Conservation (phyloP, 2,888 invertebrate species). For the Schizotus pectinicornis region DNA sequence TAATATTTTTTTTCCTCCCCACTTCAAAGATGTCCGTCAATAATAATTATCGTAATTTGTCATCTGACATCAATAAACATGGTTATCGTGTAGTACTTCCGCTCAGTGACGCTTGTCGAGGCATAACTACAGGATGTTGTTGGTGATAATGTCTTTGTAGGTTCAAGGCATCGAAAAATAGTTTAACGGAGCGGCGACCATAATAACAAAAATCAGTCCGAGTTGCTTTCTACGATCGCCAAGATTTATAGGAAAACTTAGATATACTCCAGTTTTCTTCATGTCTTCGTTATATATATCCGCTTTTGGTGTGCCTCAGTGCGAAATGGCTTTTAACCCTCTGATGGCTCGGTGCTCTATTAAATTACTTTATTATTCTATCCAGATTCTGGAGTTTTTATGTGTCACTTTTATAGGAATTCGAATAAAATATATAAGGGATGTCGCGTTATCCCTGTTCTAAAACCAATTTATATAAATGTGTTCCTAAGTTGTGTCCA, state of each 20-base stretch:
- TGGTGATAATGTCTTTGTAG: too few relatives aligned
- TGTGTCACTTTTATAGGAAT: slow-evolving; percentile 10
- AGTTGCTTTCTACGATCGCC: slow-evolving; percentile 5
- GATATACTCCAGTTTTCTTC: slow-evolving; percentile 16
- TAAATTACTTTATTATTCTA: slow-evolving; percentile 28
- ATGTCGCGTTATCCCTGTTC: background rate
- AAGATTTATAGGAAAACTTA: slow-evolving; percentile 24
- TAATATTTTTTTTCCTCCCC: too few relatives aligned
- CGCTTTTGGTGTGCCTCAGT: slow-evolving; percentile 9
- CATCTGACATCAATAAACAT: too few relatives aligned
- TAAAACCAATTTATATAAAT: slow-evolving; percentile 14
- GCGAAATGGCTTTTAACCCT: slow-evolving; percentile 21
- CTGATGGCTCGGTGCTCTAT: slow-evolving; percentile 22
- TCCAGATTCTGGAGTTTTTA: slow-evolving; percentile 13
- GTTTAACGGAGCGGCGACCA: background rate
- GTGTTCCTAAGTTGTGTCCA: background rate
- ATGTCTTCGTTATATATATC: slow-evolving; percentile 17
- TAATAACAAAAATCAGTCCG: slow-evolving; percentile 8
- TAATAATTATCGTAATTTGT: too few relatives aligned
- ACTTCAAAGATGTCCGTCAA: too few relatives aligned
- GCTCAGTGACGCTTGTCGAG: too few relatives aligned
- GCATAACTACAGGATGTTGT: too few relatives aligned
- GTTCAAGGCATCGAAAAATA: too few relatives aligned
- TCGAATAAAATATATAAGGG: slow-evolving; percentile 11
- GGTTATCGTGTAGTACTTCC: too few relatives aligned